Base-by-base conservation (phyloP, 2,888 invertebrate genomes). In the Apamea monoglypha region DNA sequence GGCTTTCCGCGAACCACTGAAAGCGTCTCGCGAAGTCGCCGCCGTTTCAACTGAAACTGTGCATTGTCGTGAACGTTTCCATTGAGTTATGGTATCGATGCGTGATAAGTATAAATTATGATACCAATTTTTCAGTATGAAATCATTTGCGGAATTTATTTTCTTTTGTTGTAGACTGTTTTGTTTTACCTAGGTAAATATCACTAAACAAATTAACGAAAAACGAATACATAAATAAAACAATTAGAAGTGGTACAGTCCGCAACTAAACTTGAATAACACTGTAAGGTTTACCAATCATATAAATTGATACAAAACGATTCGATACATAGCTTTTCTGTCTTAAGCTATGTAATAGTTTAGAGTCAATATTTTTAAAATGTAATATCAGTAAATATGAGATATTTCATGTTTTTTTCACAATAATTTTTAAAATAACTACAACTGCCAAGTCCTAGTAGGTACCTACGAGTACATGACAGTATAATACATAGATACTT, bases 1-100 rank as follows among this genome's bases (percentile, higher is more conserved):
- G 92, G 91, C 91, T 91, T 88, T 90, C 91, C 92, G 92, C 90
- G 85, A 84, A 83, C 91, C 87, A 95, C 96, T 95, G 95, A 92
- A 92, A 93, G 91, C 88, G 92, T 89, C 91, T 92, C 86, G 91
- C 92, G 80, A 91, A 93, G 90, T 90, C 90, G 90, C 89, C 90
- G 90, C 84, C 88, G 89, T 90, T 89, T 82, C 82, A 84, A 90
- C 91, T 92, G 91, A 90, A 91, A 90, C 83, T 90, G 92, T 94
- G 92, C 92, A 93, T 90, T 91, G 88, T 89, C 85, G 89, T 83
- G 91, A 87, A 84, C 88, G 94, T 94, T 94, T 94, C 92, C 95
- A 94, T 90, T 92, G 81, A 74, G 69, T 70, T 59, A 74, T 78
- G 53, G 47, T 72, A 74, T 50, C 44, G 61, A 40, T 56, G 78